phyloP scores from a whole-genome alignment of 2,888 invertebrate species.

The Andrena hattorfiana region DNA sequence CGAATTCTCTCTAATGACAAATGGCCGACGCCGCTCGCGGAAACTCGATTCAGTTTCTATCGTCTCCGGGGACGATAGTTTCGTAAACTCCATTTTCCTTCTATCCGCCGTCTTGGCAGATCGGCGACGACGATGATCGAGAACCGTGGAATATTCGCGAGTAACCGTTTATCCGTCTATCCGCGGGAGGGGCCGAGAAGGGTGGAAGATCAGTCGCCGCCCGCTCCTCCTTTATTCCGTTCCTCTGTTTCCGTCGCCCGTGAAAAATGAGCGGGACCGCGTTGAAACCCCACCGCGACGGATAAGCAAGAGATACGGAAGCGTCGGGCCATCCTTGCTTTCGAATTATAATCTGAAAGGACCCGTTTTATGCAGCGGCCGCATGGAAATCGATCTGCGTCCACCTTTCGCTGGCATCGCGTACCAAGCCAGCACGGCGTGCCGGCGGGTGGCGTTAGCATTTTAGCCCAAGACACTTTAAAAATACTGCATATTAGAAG shows the following conservation, averaged over 20 bases:
- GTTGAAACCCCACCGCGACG: neutral
- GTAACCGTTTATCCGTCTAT: constrained; percentile 47
- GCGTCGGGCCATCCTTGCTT: neutral
- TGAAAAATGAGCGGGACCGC: constrained; percentile 33
- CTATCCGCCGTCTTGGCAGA: constrained; percentile 35
- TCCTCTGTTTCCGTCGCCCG: constrained; percentile 3
- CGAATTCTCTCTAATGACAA: constrained; percentile 47
- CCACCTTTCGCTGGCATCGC: neutral
- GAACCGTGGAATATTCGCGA: constrained; percentile 43
- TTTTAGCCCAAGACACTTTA: neutral
- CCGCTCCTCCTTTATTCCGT: neutral
- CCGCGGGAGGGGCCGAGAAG: neutral
- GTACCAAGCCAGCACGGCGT: no score
- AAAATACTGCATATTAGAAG: neutral
- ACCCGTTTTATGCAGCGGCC: neutral
- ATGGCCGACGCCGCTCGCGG: constrained; percentile 14
- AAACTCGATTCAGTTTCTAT: constrained; percentile 49
- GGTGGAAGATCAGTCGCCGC: constrained; percentile 27
- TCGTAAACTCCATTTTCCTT: constrained; percentile 48
- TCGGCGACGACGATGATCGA: constrained; percentile 55
- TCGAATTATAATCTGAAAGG: neutral
- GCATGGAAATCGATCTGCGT: neutral
- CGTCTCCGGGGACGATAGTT: constrained; percentile 38
- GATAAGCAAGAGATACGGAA: constrained; percentile 5
- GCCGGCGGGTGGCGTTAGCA: no score